These are phyloP conservation scores for Chrysina gloriosa DNA, from an alignment of 2,888 invertebrate genomes.

Conservation along the genomic window DNA sequence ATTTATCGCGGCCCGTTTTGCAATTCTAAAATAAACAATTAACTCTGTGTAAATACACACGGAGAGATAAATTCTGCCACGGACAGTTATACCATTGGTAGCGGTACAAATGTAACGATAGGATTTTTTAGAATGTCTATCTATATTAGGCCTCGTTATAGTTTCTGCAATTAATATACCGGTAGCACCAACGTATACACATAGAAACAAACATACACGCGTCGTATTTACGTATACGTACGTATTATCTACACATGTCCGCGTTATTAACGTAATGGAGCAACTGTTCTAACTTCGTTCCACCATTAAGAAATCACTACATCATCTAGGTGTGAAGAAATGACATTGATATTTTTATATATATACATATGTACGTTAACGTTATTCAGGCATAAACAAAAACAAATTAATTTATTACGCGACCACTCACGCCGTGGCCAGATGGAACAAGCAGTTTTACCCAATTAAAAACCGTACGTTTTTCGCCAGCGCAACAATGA, in stretches of 20 bases:
- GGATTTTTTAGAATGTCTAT: constrained; percentile 32
- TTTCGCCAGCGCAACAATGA: constrained; percentile 21
- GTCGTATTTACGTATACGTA: no score
- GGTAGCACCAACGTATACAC: not conserved
- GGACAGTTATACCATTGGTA: constrained; percentile 1
- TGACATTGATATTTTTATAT: constrained; percentile 40
- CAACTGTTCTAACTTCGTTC: constrained; percentile 10
- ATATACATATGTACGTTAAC: no score
- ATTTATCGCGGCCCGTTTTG: constrained; percentile 3
- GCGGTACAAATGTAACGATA: not conserved
- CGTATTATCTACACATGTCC: constrained; percentile 3
- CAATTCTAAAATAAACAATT: constrained; percentile 11
- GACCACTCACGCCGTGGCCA: constrained; percentile 19
- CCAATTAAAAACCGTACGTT: not conserved
- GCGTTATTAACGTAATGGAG: constrained; percentile 2
- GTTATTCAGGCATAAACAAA: constrained; percentile 38
- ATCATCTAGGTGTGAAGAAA: constrained; percentile 37
- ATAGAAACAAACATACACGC: not conserved
- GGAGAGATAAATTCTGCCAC: not conserved
- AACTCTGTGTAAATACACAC: constrained; percentile 22
- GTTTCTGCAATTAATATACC: constrained; percentile 30
- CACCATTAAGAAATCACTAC: constrained; percentile 19
- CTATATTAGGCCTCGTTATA: constrained; percentile 29
- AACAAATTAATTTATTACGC: constrained; percentile 35
- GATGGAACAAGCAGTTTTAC: not conserved